phyloP scores from a whole-genome alignment of 2,797 vertebrate species.

The Thaleichthys pacificus region DNA sequence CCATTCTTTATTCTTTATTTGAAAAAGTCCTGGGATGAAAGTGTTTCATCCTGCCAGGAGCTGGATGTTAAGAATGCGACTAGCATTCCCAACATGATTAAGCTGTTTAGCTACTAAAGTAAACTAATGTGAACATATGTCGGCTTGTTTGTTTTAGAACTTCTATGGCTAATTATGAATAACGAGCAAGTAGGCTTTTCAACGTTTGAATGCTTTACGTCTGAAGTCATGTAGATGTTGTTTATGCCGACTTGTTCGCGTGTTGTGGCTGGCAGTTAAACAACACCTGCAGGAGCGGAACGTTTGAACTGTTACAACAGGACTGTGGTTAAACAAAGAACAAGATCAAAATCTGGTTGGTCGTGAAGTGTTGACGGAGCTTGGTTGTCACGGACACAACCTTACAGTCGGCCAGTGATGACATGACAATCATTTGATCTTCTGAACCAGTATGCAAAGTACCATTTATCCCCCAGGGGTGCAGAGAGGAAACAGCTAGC shows the following conservation, averaged over 20 bases:
- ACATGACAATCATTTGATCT: background rate
- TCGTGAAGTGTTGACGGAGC: background rate
- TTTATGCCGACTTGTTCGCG: background rate
- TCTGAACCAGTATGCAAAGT: background rate
- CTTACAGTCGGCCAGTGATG: background rate
- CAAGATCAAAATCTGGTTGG: background rate
- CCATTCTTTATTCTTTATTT: constrained; percentile 3
- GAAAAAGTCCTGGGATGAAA: background rate
- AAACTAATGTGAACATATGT: constrained; percentile 34
- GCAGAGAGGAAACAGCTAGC: background rate
- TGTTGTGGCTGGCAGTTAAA: background rate
- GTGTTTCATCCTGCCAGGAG: constrained; percentile 41
- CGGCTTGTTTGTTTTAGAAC: constrained; percentile 26
- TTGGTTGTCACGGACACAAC: constrained; percentile 10
- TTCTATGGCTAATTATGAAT: constrained; percentile 24
- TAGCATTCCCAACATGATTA: constrained; percentile 59
- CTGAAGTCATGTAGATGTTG: constrained; percentile 4
- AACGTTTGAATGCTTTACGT: constrained; percentile 2
- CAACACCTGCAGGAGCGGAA: constrained; percentile 18
- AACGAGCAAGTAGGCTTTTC: constrained; percentile 8
- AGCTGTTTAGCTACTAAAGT: constrained; percentile 11
- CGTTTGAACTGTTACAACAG: background rate
- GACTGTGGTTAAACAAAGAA: background rate
- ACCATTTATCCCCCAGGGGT: background rate
- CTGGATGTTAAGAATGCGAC: constrained; percentile 48